Percentiles rank a stretch among this genome's conserved stretches.
phyloP scores from a whole-genome alignment of 2,113 vertebrate species.

The Daphoenositta chrysoptera region DNA sequence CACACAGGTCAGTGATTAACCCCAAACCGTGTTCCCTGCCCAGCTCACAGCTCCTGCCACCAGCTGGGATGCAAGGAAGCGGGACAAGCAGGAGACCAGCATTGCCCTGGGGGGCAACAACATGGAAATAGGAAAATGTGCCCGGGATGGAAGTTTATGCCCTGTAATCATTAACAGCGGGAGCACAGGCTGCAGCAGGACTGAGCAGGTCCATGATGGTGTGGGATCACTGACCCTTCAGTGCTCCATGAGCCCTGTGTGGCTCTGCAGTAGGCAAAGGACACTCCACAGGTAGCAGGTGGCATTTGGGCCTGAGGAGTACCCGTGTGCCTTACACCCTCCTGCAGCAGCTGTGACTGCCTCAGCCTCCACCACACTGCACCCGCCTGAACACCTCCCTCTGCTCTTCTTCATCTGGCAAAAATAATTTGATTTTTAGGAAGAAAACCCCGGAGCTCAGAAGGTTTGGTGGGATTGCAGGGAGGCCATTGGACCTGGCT shows the following conservation, averaged over 20 bases:
- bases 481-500: fast-evolving
- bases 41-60: not conserved
- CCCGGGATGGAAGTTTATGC: not conserved
- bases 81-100: not conserved
- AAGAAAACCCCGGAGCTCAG: not conserved
- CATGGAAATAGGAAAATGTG: not conserved
- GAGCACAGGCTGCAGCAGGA: not conserved
- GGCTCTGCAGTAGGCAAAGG: not conserved
- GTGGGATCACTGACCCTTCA: not conserved
- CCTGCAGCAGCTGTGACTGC: not conserved
- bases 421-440: not conserved
- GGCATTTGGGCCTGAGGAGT: not conserved
- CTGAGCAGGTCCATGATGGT: not conserved
- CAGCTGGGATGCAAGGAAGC: not conserved
- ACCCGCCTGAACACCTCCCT: not conserved
- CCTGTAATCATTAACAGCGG: not conserved
- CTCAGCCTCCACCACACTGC: not conserved
- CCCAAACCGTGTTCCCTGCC: not conserved
- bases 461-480: not conserved
- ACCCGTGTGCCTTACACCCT: not conserved
- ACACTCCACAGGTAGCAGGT: not conserved
- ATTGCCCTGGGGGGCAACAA: not conserved
- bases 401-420: not conserved
- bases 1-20: not conserved
- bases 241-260: fast-evolving